A percentile compares a stretch with the other conserved stretches of the same genome.
Evolutionary conservation across 2,888 invertebrate genomes (phyloP).

Genomic region (Pheosia tremula): DNA sequence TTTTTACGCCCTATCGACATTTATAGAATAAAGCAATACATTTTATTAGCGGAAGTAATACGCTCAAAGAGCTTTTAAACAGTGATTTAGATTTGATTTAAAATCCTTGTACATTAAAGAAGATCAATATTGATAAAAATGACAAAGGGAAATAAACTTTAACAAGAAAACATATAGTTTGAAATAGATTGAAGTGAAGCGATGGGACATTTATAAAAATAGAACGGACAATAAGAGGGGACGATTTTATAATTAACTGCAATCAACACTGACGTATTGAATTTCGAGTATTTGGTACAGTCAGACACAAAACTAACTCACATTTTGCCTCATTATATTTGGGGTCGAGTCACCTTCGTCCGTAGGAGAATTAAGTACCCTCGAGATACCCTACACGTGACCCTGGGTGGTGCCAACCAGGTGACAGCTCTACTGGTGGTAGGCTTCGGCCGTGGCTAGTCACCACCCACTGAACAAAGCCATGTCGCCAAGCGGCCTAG

Average conservation of each 20-base stretch:
- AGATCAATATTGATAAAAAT: slow-evolving; percentile 42
- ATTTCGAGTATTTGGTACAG: slow-evolving; percentile 76
- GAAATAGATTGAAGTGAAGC: slow-evolving; percentile 12
- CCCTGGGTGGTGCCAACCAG: no score
- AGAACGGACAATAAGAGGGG: slow-evolving; percentile 78
- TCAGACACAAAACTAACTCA: slow-evolving; percentile 39
- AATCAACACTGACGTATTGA: slow-evolving; percentile 84
- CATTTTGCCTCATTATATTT: not conserved
- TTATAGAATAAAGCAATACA: slow-evolving; percentile 58
- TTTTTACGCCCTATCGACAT: slow-evolving; percentile 37
- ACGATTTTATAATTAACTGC: slow-evolving; percentile 84
- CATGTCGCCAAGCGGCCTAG: no score
- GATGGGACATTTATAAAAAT: slow-evolving; percentile 55
- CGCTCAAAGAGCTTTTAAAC: slow-evolving; percentile 68
- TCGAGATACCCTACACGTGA: no score
- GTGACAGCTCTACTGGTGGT: no score
- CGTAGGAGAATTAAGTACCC: no score
- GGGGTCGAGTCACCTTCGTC: no score
- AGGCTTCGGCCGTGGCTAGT: no score
- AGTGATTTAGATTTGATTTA: slow-evolving; percentile 79
- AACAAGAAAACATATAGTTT: slow-evolving; percentile 14
- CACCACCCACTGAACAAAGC: no score
- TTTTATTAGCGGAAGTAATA: slow-evolving; percentile 80
- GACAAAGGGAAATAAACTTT: slow-evolving; percentile 39
- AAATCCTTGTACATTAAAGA: slow-evolving; percentile 68